A percentile compares a stretch with the other conserved stretches of the same genome.
Conservation (phyloP, 1,140 invertebrate genomes). For the Bombus breviceps region DNA sequence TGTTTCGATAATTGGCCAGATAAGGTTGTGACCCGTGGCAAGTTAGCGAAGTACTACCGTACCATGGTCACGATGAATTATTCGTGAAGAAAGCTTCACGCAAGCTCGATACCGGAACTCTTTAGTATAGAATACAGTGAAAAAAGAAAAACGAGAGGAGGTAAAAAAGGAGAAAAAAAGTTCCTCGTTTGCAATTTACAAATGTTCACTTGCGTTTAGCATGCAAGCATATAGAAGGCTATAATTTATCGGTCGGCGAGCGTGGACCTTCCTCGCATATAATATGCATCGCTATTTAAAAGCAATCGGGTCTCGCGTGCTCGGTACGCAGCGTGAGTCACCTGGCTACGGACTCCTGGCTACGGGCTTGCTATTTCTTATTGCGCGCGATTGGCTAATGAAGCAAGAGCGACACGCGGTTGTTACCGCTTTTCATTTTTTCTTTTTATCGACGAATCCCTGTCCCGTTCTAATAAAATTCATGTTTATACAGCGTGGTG, state of each 20-base stretch:
- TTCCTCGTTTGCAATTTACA: not conserved
- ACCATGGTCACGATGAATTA: conserved; percentile 17
- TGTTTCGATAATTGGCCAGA: not conserved
- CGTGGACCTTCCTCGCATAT: not conserved
- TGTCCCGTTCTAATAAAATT: conserved; percentile 28
- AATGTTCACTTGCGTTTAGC: conserved; percentile 3
- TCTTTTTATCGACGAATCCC: not conserved
- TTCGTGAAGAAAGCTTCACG: conserved; percentile 18
- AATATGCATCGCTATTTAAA: conserved; percentile 50
- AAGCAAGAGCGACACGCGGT: conserved; percentile 8
- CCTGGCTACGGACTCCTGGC: conserved; percentile 24
- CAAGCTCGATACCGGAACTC: not conserved
- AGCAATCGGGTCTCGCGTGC: conserved; percentile 46
- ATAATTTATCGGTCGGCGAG: conserved; percentile 3
- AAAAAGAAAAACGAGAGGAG: not conserved
- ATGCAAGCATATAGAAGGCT: conserved; percentile 7
- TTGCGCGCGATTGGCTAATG: conserved; percentile 44
- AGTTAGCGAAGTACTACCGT: too few species aligned
- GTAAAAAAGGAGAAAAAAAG: not conserved
- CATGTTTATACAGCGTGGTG: not conserved
- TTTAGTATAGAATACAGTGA: not conserved
- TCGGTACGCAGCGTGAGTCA: conserved; percentile 37
- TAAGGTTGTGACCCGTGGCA: not conserved
- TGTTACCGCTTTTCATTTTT: not conserved
- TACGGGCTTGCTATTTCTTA: conserved; percentile 33